Conservation (phyloP, 2,113 vertebrate species). For the Mystacornis crossleyi region DNA sequence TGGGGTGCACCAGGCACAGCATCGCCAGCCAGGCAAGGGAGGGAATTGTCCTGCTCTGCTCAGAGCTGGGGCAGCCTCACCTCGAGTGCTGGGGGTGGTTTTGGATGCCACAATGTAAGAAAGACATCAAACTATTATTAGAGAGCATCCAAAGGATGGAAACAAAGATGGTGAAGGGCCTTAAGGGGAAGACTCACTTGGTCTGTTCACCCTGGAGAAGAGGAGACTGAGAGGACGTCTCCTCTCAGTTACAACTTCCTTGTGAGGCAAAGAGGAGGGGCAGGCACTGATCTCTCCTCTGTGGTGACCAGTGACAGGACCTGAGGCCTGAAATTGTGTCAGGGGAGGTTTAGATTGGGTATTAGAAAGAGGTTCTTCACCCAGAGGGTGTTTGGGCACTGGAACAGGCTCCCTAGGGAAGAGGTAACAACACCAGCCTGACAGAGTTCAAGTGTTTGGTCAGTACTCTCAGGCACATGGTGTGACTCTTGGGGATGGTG, state of each 20-base stretch:
- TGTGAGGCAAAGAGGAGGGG: too few relatives aligned
- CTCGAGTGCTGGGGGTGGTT: accelerated
- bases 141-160: neutral
- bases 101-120: accelerated
- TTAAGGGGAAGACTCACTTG: neutral
- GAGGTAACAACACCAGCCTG: neutral
- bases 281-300: neutral
- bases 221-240: neutral
- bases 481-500: neutral
- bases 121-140: neutral
- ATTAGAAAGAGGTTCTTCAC: neutral
- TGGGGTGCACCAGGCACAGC: neutral
- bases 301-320: neutral
- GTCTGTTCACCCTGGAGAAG: neutral
- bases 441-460: neutral
- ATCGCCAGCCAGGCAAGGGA: neutral
- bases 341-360: neutral
- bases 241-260: neutral
- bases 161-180: neutral
- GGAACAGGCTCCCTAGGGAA: neutral
- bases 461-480: too few relatives aligned
- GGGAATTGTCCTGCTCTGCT: neutral
- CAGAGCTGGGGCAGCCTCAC: neutral
- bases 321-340: neutral
- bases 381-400: too few relatives aligned